Percentiles rank a stretch among this genome's conserved stretches.
These are phyloP conservation scores for Ptiloglossa arizonensis DNA, from an alignment of 1,140 invertebrate genomes.

Conservation along the genomic window DNA sequence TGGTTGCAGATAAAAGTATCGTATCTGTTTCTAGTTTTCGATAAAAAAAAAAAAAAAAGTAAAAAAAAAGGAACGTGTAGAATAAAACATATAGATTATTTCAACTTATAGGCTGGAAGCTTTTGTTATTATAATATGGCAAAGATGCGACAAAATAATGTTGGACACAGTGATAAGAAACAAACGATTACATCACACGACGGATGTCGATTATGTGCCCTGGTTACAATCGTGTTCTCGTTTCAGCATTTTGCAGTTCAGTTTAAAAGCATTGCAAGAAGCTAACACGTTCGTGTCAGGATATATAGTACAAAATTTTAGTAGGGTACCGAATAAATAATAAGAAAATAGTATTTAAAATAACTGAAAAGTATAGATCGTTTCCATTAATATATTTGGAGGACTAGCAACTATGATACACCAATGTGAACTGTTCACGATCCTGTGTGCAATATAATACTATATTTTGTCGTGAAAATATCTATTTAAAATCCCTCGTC, in stretches of 20 bases:
- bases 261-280: background rate
- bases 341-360: background rate
- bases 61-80: too few species aligned
- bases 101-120: background rate
- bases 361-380: background rate
- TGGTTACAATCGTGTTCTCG: background rate
- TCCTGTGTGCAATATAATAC: too few species aligned
- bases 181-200: background rate
- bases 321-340: too few species aligned
- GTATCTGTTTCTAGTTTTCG: too few species aligned
- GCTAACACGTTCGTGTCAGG: background rate
- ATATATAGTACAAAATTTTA: too few species aligned
- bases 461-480: background rate
- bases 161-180: background rate
- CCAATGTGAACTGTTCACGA: too few species aligned
- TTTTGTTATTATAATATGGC: background rate
- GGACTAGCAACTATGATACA: too few species aligned
- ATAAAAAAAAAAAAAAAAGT: too few species aligned
- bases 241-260: background rate
- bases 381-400: too few species aligned
- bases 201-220: background rate
- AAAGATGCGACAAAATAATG: background rate
- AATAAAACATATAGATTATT: too few species aligned
- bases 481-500: background rate
- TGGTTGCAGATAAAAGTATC: too few species aligned